phyloP scores from a whole-genome alignment of 2,797 vertebrate genomes.

The Ambastaia sidthimunki region DNA sequence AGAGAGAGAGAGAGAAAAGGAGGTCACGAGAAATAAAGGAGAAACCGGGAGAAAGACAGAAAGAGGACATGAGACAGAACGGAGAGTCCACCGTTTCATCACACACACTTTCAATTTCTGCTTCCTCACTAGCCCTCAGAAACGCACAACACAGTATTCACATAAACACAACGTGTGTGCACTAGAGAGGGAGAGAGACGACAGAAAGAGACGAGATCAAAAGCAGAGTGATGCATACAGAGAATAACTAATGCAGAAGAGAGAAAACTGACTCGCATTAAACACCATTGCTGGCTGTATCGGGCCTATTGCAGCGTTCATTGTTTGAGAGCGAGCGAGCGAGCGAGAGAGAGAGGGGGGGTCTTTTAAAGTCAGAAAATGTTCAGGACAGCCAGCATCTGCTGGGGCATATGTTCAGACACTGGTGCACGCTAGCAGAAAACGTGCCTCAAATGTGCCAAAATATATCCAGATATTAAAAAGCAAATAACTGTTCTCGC shows the following conservation, averaged over 20 bases:
- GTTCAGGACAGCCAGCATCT: slow-evolving; percentile 9
- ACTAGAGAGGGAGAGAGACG: background rate
- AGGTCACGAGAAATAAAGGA: slow-evolving; percentile 35
- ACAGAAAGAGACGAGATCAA: slow-evolving; percentile 1
- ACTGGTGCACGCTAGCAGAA: background rate
- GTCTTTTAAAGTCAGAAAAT: background rate
- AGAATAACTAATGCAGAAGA: slow-evolving; percentile 39
- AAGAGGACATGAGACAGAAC: slow-evolving; percentile 25
- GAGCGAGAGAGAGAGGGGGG: background rate
- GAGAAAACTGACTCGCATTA: slow-evolving; percentile 39
- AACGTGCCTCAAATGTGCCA: background rate
- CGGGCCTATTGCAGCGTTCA: background rate
- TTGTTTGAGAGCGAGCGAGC: background rate
- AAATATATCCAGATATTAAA: no score
- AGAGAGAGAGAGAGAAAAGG: slow-evolving; percentile 18
- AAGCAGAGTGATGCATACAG: slow-evolving; percentile 29
- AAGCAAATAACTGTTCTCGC: no score
- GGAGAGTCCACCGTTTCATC: no score
- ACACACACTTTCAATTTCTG: background rate
- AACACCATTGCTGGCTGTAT: slow-evolving; percentile 10
- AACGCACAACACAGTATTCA: background rate
- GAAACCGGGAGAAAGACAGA: slow-evolving; percentile 17
- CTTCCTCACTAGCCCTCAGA: background rate
- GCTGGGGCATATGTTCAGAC: background rate
- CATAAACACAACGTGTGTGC: background rate